phyloP scores from a whole-genome alignment of 2,797 vertebrate genomes.

The Petrocephalus sullivani region DNA sequence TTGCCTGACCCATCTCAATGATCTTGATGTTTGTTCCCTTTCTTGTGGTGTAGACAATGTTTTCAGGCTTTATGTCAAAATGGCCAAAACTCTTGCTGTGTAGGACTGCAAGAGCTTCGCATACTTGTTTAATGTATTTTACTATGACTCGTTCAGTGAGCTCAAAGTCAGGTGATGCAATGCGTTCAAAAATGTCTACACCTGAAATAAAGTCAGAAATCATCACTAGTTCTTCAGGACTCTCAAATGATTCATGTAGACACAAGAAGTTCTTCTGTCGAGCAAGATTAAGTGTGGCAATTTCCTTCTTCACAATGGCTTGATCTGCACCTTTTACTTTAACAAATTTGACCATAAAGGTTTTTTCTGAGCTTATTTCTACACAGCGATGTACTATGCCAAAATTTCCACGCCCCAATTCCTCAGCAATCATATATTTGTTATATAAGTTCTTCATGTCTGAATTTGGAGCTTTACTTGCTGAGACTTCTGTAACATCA shows the following conservation, averaged over 20 bases:
- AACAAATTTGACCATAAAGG: constrained; percentile 93
- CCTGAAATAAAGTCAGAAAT: constrained; percentile 98
- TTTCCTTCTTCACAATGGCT: constrained; percentile 93
- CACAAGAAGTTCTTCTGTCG: constrained; percentile 83
- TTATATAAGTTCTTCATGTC: constrained; percentile 85
- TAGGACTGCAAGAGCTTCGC: constrained; percentile 85
- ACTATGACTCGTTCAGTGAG: constrained; percentile 86
- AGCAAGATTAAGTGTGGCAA: constrained; percentile 82
- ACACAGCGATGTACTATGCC: constrained; percentile 91
- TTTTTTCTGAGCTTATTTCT: constrained; percentile 83
- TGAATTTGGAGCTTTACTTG: constrained; percentile 75
- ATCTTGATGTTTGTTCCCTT: constrained; percentile 85
- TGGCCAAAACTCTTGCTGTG: constrained; percentile 82
- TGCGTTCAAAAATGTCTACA: constrained; percentile 89
- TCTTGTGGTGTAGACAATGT: constrained; percentile 89
- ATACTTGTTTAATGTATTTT: constrained; percentile 83
- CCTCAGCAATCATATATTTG: constrained; percentile 95
- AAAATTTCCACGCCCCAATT: constrained; percentile 91
- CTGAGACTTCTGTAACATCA: constrained; percentile 71
- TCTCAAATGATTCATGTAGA: constrained; percentile 91
- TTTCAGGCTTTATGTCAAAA: constrained; percentile 96
- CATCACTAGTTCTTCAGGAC: constrained; percentile 92
- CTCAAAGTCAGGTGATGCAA: constrained; percentile 82
- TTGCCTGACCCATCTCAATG: constrained; percentile 90
- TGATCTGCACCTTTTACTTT: constrained; percentile 98